Percentiles rank a stretch among this genome's conserved stretches.
Evolutionary conservation across 2,888 invertebrate genomes (phyloP).

Genomic region (Apoderus coryli): DNA sequence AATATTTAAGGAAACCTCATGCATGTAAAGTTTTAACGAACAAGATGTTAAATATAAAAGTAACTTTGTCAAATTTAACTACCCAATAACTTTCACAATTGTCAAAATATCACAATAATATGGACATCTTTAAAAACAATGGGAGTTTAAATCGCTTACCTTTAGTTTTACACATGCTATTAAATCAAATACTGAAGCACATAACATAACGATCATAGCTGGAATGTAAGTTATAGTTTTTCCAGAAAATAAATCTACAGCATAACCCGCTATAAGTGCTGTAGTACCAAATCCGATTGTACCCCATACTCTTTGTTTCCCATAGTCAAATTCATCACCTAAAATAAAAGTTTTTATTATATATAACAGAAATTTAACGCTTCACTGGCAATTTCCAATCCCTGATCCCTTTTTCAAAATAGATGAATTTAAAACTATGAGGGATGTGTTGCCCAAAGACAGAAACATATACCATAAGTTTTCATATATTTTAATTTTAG

Average conservation of each 20-base stretch:
- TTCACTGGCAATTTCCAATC: not conserved
- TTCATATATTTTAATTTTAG: too few species aligned
- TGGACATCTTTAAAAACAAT: too few species aligned
- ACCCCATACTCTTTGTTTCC: constrained; percentile 70
- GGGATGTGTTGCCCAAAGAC: not conserved
- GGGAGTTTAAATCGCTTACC: constrained; percentile 29
- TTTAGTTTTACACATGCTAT: constrained; percentile 48
- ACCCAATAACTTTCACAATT: too few species aligned
- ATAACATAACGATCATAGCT: constrained; percentile 50
- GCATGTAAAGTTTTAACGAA: too few species aligned
- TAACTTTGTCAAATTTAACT: too few species aligned
- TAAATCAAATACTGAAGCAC: constrained; percentile 50
- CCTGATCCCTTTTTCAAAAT: not conserved
- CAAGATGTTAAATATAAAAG: too few species aligned
- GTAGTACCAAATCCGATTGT: constrained; percentile 66
- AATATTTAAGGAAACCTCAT: too few species aligned
- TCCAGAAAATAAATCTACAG: constrained; percentile 49
- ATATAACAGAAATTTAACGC: not conserved
- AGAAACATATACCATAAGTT: too few species aligned
- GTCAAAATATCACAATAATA: too few species aligned
- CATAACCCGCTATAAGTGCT: constrained; percentile 54
- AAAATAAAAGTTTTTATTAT: constrained; percentile 9
- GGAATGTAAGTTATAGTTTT: constrained; percentile 50
- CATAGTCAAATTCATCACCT: constrained; percentile 61
- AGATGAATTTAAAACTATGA: not conserved